A percentile compares a stretch with the other conserved stretches of the same genome.
Conservation (phyloP, 2,888 invertebrate genomes). For the Selenia dentaria region DNA sequence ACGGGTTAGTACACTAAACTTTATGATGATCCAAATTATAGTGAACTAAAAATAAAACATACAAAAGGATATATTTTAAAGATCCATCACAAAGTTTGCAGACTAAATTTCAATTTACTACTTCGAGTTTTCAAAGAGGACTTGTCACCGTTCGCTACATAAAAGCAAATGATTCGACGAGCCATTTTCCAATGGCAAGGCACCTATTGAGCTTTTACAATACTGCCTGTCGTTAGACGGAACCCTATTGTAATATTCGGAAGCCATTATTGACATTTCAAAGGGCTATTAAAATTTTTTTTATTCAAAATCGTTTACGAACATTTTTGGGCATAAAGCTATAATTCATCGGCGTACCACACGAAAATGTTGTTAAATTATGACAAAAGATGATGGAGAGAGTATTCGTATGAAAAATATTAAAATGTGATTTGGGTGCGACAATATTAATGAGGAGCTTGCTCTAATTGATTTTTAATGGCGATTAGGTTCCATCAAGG, state of each 20-base stretch:
- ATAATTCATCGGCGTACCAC: constrained; percentile 48
- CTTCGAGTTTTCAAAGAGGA: constrained; percentile 55
- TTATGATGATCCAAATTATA: too few species aligned
- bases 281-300: constrained; percentile 74
- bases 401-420: constrained; percentile 23
- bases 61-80: too few species aligned
- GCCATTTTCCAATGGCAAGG: constrained; percentile 72
- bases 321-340: constrained; percentile 45
- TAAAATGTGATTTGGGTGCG: constrained; percentile 21
- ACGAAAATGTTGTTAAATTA: constrained; percentile 39
- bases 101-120: constrained; percentile 58
- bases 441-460: constrained; percentile 6
- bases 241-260: constrained; percentile 75
- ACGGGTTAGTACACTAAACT: too few species aligned
- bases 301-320: constrained; percentile 67
- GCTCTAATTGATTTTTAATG: constrained; percentile 4
- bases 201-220: constrained; percentile 71
- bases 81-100: constrained; percentile 34
- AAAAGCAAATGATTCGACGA: constrained; percentile 67
- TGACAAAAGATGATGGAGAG: constrained; percentile 35
- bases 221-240: constrained; percentile 71
- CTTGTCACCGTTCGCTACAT: constrained; percentile 64
- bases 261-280: constrained; percentile 81
- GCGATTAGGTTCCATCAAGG: neutral
- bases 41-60: too few species aligned